Conservation (phyloP, 2,113 vertebrate species). For the Peromyscus polionotus region DNA sequence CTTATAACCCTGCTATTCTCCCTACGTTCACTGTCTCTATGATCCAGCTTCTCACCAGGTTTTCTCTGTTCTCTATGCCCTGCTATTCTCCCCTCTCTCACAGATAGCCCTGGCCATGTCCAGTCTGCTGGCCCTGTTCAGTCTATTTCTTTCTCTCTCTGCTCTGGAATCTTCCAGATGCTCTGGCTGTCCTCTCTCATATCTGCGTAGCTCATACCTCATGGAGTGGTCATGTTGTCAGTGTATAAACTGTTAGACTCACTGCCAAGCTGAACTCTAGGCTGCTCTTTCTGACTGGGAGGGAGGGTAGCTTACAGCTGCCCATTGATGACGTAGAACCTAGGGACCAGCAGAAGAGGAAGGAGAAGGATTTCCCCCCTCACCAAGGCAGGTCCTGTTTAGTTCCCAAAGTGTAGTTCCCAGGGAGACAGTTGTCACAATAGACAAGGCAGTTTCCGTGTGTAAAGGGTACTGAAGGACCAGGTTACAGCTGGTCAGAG, state of each 20-base stretch:
- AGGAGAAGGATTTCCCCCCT: too few species aligned
- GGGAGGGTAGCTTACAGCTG: not conserved
- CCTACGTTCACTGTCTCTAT: not conserved
- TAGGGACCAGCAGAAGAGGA: not conserved
- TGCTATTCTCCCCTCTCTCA: accelerated
- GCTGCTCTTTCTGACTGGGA: not conserved
- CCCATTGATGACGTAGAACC: not conserved
- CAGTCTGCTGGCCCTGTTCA: not conserved
- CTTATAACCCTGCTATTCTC: not conserved
- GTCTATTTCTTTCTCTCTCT: not conserved
- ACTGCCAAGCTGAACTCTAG: not conserved
- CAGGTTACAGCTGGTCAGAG: not conserved
- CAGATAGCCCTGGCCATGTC: not conserved
- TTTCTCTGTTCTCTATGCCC: not conserved
- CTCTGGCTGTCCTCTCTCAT: not conserved
- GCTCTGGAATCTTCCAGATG: not conserved
- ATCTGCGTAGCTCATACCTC: not conserved
- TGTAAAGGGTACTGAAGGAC: not conserved
- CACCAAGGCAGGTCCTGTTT: not conserved
- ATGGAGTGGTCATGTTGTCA: not conserved
- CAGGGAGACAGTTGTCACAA: not conserved
- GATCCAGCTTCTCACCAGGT: not conserved
- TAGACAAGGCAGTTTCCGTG: not conserved
- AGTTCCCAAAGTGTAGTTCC: not conserved
- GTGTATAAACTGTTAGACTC: not conserved